Conservation (phyloP, 2,888 invertebrate genomes). For the Lasioglossum lativentre region DNA sequence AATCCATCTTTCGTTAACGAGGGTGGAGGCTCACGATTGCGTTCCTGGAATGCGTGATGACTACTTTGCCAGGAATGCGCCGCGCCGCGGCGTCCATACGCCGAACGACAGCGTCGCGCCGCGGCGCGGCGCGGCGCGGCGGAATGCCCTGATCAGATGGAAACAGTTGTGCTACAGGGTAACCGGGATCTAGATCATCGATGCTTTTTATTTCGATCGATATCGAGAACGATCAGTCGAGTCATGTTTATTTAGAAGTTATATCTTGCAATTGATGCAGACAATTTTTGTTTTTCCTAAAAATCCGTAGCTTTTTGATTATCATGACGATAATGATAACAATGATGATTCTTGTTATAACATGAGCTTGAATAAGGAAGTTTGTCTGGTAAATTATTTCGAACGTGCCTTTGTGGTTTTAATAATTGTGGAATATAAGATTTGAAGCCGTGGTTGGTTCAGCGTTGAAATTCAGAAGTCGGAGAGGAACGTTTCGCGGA, state of each 20-base stretch:
- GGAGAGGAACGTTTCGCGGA: neutral
- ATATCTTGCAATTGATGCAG: too few species aligned
- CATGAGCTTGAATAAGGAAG: too few species aligned
- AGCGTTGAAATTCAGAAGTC: neutral
- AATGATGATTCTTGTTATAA: too few species aligned
- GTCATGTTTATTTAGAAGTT: too few species aligned
- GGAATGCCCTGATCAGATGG: too few species aligned
- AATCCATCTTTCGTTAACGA: slow-evolving; percentile 77
- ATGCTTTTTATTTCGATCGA: neutral
- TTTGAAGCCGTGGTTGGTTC: neutral
- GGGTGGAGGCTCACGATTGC: slow-evolving; percentile 80
- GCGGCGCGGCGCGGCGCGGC: too few species aligned
- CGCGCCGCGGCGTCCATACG: slow-evolving; percentile 61
- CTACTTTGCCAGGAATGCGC: slow-evolving; percentile 82
- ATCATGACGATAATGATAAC: too few species aligned
- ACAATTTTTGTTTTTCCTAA: too few species aligned
- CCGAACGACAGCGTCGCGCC: slow-evolving; percentile 54
- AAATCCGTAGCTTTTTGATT: too few species aligned
- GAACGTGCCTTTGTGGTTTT: neutral
- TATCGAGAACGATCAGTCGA: too few species aligned
- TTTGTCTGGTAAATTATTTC: too few species aligned
- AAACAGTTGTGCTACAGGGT: slow-evolving; percentile 45
- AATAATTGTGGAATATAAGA: neutral
- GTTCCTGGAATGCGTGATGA: slow-evolving; percentile 82
- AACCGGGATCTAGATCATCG: neutral